phyloP scores from a whole-genome alignment of 2,797 vertebrate genomes.

The Melanotaenia parkinsoni region DNA sequence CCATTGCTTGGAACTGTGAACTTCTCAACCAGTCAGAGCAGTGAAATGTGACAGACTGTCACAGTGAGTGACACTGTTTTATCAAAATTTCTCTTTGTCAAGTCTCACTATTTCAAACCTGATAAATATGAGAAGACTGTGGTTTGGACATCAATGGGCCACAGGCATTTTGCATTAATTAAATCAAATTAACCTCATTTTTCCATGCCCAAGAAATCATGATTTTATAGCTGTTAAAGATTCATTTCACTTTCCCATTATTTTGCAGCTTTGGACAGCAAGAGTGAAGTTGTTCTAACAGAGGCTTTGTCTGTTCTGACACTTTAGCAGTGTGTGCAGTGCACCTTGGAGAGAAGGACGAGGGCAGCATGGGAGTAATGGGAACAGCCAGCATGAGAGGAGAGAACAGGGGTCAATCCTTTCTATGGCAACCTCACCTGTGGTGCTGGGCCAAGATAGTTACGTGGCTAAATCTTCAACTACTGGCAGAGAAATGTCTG shows the following conservation, averaged over 20 bases:
- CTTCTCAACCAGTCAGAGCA: neutral
- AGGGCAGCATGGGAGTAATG: constrained; percentile 11
- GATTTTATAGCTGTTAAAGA: neutral
- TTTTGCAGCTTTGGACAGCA: neutral
- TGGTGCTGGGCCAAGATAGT: constrained; percentile 29
- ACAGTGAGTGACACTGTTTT: neutral
- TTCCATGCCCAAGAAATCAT: constrained; percentile 11
- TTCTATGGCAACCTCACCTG: constrained; percentile 29
- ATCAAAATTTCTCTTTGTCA: neutral
- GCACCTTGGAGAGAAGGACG: constrained; percentile 37
- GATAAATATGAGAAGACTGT: neutral
- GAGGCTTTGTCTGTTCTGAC: constrained; percentile 29
- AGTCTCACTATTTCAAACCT: neutral
- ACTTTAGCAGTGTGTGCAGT: constrained; percentile 31
- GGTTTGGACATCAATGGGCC: neutral
- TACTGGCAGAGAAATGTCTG: constrained; percentile 12
- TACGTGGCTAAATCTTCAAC: constrained; percentile 40
- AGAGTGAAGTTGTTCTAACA: constrained; percentile 25
- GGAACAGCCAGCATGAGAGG: constrained; percentile 9
- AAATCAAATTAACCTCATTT: neutral
- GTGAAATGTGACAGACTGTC: neutral
- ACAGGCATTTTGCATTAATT: neutral
- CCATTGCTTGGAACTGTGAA: neutral
- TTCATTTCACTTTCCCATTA: neutral
- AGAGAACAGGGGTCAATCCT: constrained; percentile 41